A percentile compares a stretch with the other conserved stretches of the same genome.
Evolutionary conservation across 1,140 invertebrate genomes (phyloP).

Genomic region (Patella vulgata): DNA sequence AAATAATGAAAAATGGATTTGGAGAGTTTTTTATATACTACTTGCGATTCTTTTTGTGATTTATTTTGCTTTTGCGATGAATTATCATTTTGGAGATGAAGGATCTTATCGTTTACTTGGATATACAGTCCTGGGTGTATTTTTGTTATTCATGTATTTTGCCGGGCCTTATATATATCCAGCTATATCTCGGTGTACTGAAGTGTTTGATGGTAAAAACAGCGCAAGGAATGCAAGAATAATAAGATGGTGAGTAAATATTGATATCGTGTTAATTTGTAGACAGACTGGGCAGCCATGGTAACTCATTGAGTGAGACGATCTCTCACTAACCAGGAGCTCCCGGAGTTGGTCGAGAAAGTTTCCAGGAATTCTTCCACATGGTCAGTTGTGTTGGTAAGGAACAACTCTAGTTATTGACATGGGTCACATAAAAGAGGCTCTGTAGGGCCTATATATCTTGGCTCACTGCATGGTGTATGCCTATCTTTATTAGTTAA

Average conservation of each 20-base stretch:
- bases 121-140: conserved; percentile 34
- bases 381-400: conserved; percentile 4
- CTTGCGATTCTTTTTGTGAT: conserved; percentile 27
- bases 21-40: conserved; percentile 9
- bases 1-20: conserved; percentile 12
- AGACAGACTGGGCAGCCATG: neutral
- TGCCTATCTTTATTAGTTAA: no score
- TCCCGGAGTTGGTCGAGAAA: neutral
- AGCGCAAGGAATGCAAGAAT: neutral
- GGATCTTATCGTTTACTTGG: conserved; percentile 47
- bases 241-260: conserved; percentile 7
- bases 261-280: neutral
- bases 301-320: neutral
- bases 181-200: neutral
- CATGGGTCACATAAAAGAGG: no score
- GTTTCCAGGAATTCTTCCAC: neutral
- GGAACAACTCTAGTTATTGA: neutral
- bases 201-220: neutral
- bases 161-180: neutral
- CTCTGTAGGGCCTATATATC: no score
- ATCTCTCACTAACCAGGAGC: neutral
- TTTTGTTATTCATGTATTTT: conserved; percentile 16
- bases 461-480: no score
- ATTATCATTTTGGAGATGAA: conserved; percentile 50
- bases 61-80: conserved; percentile 35